Percentiles rank a stretch among this genome's conserved stretches.
Conservation (phyloP, 2,888 invertebrate genomes). For the Clitarchus hookeri region DNA sequence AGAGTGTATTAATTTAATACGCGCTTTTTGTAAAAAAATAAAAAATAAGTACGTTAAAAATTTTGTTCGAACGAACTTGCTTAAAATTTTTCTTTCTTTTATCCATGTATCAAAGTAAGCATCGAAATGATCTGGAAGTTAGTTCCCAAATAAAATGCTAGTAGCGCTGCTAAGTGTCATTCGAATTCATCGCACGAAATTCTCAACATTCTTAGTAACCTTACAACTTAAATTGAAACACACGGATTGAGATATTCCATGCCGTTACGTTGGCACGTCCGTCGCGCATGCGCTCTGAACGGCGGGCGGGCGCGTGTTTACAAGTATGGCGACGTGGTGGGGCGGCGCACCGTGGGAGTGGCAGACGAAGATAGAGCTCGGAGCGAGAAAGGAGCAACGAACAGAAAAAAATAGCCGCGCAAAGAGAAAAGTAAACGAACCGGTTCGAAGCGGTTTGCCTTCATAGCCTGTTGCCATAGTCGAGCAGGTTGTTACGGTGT, state of each 20-base stretch:
- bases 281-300: not conserved
- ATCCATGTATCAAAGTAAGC: too few relatives aligned
- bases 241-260: not conserved
- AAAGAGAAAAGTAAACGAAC: slow-evolving; percentile 26
- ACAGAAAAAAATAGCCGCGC: slow-evolving; percentile 6
- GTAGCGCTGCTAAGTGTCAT: too few relatives aligned
- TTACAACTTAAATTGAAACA: too few relatives aligned
- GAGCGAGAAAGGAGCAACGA: not conserved
- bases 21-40: too few relatives aligned
- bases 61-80: too few relatives aligned
- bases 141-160: too few relatives aligned
- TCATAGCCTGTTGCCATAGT: slow-evolving; percentile 23
- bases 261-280: not conserved
- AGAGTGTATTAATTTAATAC: too few relatives aligned
- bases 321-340: not conserved
- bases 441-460: slow-evolving; percentile 31
- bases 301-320: not conserved
- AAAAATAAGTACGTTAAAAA: too few relatives aligned
- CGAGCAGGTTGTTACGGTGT: slow-evolving; percentile 7
- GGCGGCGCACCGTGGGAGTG: not conserved
- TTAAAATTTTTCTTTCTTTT: too few relatives aligned
- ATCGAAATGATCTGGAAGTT: too few relatives aligned
- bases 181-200: too few relatives aligned
- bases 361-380: slow-evolving; percentile 3
- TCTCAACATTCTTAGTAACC: too few relatives aligned